Conservation (phyloP, 92 coral and sea anemone genomes). For the Actinernus sp. region DNA sequence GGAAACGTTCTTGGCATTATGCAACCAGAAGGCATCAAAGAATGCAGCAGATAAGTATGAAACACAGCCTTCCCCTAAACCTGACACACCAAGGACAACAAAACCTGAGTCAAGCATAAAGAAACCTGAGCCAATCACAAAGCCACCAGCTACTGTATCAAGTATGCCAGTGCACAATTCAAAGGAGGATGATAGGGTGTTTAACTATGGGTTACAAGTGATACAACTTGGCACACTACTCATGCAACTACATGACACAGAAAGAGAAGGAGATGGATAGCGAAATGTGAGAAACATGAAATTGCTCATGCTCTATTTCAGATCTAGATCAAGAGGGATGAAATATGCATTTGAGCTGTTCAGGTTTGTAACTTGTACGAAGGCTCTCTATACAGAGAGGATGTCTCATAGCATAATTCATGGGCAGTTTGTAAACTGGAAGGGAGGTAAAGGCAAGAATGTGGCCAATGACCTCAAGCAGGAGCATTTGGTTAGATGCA, state of each 20-base stretch:
- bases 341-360: slow-evolving; percentile 73
- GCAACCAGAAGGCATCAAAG: slow-evolving; percentile 10
- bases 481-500: slow-evolving; percentile 59
- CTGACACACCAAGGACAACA: not conserved
- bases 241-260: slow-evolving; percentile 81
- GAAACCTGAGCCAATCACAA: slow-evolving; percentile 2
- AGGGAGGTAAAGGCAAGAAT: slow-evolving; percentile 67
- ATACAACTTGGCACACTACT: slow-evolving; percentile 53
- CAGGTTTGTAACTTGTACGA: slow-evolving; percentile 47
- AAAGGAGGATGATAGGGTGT: slow-evolving; percentile 47
- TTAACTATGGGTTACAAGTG: slow-evolving; percentile 59
- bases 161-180: slow-evolving; percentile 7
- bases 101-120: slow-evolving; percentile 24
- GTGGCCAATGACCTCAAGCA: slow-evolving; percentile 67
- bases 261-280: slow-evolving; percentile 67
- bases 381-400: slow-evolving; percentile 58
- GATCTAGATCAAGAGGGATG: slow-evolving; percentile 63
- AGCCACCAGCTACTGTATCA: slow-evolving; percentile 7
- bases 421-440: slow-evolving; percentile 67
- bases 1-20: slow-evolving; percentile 20
- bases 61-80: not conserved
- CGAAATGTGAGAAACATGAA: slow-evolving; percentile 46
- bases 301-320: slow-evolving; percentile 67
- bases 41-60: too few species aligned
- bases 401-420: slow-evolving; percentile 30